Base-by-base conservation (phyloP, 23 tunicate genomes). In the Oikopleura albicans region DNA sequence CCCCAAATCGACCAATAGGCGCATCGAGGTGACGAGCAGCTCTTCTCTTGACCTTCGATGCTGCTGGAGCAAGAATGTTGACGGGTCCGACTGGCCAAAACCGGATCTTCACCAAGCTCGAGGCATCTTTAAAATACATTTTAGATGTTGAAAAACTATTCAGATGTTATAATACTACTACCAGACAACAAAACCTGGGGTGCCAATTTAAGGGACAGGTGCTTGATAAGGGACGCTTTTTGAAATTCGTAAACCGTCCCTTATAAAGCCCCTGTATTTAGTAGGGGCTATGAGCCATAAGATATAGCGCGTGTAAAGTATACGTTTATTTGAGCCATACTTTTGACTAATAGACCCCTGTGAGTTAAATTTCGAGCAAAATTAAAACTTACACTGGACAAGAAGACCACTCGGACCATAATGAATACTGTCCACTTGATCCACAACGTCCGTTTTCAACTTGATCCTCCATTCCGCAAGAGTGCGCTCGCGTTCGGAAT, bases 401-500 rank as follows among this genome's bases (percentile, higher is more conserved):
- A 57, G 12, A 27, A n/a, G 39, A 84, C 39, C 59, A 36, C 40
- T 16, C 56, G 40, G 57, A 57, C 98, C 98, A 93, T 63, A 83
- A 76, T n/a, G 66, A 66, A 57, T 84, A 90, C 37, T 57, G 84
- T 2, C 95, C 94, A 4, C 75, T 84, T 4, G 28, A 29, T 12
- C 98, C 98, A 66, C 98, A 93, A 56, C 83, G 0, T 1, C 39
- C 75, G 0, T 84, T 66, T 29, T 88, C 87, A 29, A 83, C 87
- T 39, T 89, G 90, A 63, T 76, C 88, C 35, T 86, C 88, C 0
- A 79, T 83, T 1, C 89, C 91, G 63, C 97, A 92, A 38, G 87
- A 86, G 63, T 91, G 94, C 0, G 40, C 39, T 84, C 92, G 71
- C 39, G 66, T 86, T 39, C 89, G 87, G 31, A 84, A 76, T 63